Evolutionary conservation across 2,888 invertebrate genomes (phyloP).

Genomic region (Limnephilus rhombicus): DNA sequence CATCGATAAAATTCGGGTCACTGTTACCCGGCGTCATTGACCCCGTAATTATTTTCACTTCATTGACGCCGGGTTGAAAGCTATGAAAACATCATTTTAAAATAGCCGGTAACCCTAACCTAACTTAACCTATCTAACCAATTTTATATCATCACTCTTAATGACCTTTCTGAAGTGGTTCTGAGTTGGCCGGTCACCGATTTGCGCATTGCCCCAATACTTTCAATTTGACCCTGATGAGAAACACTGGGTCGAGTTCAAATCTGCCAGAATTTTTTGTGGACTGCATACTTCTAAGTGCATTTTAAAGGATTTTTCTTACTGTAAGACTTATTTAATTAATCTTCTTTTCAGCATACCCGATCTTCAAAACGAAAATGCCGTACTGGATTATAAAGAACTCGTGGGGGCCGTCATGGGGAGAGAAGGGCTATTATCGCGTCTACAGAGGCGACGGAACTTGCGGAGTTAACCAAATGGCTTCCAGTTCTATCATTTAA

Average conservation of each 20-base stretch:
- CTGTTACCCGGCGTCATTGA: too few relatives aligned
- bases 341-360: constrained; percentile 81
- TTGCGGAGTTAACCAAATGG: constrained; percentile 95
- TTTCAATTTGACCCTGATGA: too few relatives aligned
- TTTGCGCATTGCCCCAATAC: too few relatives aligned
- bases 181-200: too few relatives aligned
- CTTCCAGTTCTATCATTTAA: constrained; percentile 87
- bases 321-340: constrained; percentile 33
- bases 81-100: too few relatives aligned
- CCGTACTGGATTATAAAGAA: constrained; percentile 97
- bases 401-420: constrained; percentile 95
- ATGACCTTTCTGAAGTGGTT: too few relatives aligned
- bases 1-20: too few relatives aligned
- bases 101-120: too few relatives aligned
- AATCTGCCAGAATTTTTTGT: background rate
- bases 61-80: too few relatives aligned
- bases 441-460: constrained; percentile 96
- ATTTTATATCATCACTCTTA: too few relatives aligned
- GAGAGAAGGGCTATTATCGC: constrained; percentile 96
- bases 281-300: background rate
- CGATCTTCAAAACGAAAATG: constrained; percentile 86
- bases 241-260: background rate
- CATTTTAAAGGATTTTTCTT: constrained; percentile 59
- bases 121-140: too few relatives aligned
- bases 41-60: too few relatives aligned